phyloP scores from a whole-genome alignment of 2,113 vertebrate species.

The Prionailurus bengalensis region DNA sequence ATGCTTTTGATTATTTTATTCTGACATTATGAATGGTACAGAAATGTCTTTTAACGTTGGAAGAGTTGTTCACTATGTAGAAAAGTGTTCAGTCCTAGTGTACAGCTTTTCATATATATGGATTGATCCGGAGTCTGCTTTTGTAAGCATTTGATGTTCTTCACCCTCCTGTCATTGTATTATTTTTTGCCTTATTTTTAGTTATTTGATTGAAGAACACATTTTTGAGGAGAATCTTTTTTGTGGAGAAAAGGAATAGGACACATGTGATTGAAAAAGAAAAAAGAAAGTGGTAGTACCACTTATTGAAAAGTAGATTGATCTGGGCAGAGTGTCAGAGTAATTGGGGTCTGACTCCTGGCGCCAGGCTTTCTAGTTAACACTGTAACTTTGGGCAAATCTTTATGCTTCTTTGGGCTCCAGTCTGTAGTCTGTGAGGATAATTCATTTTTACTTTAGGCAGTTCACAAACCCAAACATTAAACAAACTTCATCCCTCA shows the following conservation, averaged over 20 bases:
- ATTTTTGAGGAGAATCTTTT: slow-evolving; percentile 30
- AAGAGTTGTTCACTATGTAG: neutral
- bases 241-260: slow-evolving; percentile 36
- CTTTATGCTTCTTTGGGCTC: neutral
- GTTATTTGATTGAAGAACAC: slow-evolving; percentile 33
- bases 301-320: neutral
- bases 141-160: slow-evolving; percentile 25
- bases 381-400: neutral
- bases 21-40: neutral
- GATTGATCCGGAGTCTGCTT: neutral
- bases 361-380: neutral
- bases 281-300: neutral
- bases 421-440: neutral
- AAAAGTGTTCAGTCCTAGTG: neutral
- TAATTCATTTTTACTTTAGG: slow-evolving; percentile 36
- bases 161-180: neutral
- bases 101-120: neutral
- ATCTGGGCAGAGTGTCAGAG: neutral
- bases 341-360: neutral
- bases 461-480: neutral
- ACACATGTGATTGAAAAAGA: neutral
- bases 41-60: slow-evolving; percentile 32
- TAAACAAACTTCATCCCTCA: neutral
- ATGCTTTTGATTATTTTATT: slow-evolving; percentile 31
- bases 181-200: slow-evolving; percentile 27